Percentiles rank a stretch among this genome's conserved stretches.
Evolutionary conservation across 2,113 vertebrate genomes (phyloP).

Genomic region (Forbesichthys papilliferus): DNA sequence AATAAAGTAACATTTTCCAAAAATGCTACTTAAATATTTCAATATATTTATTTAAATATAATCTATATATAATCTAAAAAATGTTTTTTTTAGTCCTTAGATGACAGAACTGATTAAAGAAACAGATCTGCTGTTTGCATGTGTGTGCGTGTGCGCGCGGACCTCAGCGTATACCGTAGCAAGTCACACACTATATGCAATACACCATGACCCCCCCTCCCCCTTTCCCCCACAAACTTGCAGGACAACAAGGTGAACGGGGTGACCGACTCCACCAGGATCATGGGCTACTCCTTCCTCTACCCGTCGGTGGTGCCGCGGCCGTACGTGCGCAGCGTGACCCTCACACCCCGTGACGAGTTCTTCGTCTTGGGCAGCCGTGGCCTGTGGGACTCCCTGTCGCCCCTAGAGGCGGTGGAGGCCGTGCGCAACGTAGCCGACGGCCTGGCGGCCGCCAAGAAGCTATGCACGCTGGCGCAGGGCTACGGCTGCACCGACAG

Average conservation of each 20-base stretch:
- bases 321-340: conserved; percentile 90
- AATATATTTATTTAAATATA: too few species aligned
- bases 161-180: background rate
- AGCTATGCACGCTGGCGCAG: conserved; percentile 94
- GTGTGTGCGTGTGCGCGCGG: background rate
- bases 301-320: conserved; percentile 93
- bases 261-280: conserved; percentile 93
- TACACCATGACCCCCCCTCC: background rate
- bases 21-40: too few species aligned
- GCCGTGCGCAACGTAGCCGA: conserved; percentile 91
- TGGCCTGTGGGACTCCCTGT: conserved; percentile 91
- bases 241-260: conserved; percentile 99
- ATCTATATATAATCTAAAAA: too few species aligned
- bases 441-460: conserved; percentile 90
- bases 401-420: conserved; percentile 86
- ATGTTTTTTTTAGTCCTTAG: too few species aligned
- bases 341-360: conserved; percentile 91
- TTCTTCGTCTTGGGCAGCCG: conserved; percentile 97
- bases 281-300: conserved; percentile 97
- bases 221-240: conserved; percentile 12
- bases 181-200: background rate
- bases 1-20: too few species aligned
- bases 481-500: conserved; percentile 95
- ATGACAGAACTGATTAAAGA: too few species aligned
- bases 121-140: background rate